A percentile compares a stretch with the other conserved stretches of the same genome.
Conservation (phyloP, 2,797 vertebrate genomes). For the Scolopax bukidnonensis region DNA sequence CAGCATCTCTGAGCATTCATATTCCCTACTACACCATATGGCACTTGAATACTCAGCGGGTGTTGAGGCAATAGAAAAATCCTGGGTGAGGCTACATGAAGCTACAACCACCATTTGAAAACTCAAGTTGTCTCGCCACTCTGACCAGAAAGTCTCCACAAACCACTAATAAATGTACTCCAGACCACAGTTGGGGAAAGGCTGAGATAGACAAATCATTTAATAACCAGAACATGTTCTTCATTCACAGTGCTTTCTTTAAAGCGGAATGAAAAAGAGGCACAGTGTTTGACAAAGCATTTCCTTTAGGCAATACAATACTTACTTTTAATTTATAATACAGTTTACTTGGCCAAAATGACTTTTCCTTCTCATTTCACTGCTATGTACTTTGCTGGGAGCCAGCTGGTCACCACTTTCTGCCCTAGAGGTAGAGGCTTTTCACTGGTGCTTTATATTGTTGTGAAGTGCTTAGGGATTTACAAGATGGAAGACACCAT, state of each 20-base stretch:
- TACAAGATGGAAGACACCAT: slow-evolving; percentile 64
- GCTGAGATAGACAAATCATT: slow-evolving; percentile 64
- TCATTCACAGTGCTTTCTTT: slow-evolving; percentile 45
- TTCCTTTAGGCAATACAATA: slow-evolving; percentile 57
- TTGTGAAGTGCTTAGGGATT: slow-evolving; percentile 60
- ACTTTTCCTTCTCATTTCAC: slow-evolving; percentile 24
- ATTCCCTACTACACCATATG: not conserved
- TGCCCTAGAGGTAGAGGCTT: slow-evolving; percentile 62
- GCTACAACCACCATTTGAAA: slow-evolving; percentile 33
- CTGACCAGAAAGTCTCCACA: slow-evolving; percentile 63
- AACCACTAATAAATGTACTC: slow-evolving; percentile 65
- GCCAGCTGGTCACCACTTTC: slow-evolving; percentile 55
- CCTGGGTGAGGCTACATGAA: slow-evolving; percentile 28
- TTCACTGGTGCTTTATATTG: slow-evolving; percentile 61
- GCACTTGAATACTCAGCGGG: not conserved
- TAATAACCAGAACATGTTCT: slow-evolving; percentile 57
- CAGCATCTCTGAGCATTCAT: not conserved
- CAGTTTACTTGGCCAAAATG: slow-evolving; percentile 38
- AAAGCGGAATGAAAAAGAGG: slow-evolving; percentile 32
- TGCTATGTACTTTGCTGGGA: slow-evolving; percentile 31
- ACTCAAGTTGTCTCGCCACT: slow-evolving; percentile 37
- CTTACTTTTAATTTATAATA: slow-evolving; percentile 64
- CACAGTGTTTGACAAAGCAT: slow-evolving; percentile 45
- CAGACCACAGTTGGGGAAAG: slow-evolving; percentile 58
- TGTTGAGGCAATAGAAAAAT: slow-evolving; percentile 13